Conservation (phyloP, 2,888 invertebrate genomes). For the Icerya purchasi region DNA sequence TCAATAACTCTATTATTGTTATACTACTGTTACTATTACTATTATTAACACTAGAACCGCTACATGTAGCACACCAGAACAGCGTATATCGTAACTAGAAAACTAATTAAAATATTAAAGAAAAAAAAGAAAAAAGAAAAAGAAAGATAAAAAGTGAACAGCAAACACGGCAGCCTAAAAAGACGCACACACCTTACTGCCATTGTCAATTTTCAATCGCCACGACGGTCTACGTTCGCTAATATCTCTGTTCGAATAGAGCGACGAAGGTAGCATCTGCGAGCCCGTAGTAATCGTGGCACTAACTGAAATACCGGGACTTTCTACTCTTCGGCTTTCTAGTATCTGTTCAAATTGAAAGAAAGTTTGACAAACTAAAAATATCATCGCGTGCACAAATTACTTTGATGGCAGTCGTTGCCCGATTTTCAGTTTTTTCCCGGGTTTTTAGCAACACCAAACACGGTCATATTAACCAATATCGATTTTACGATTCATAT, state of each 20-base stretch:
- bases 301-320: constrained; percentile 16
- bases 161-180: constrained; percentile 16
- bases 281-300: constrained; percentile 26
- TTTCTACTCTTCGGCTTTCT: background rate
- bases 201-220: constrained; percentile 73
- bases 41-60: too few relatives aligned
- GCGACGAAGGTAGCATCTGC: constrained; percentile 11
- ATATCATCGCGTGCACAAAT: too few relatives aligned
- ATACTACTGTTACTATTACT: too few relatives aligned
- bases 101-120: constrained; percentile 19
- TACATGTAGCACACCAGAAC: too few relatives aligned
- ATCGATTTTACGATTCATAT: too few relatives aligned
- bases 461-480: too few relatives aligned
- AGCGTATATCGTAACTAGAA: too few relatives aligned
- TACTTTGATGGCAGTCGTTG: too few relatives aligned
- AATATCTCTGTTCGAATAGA: constrained; percentile 15
- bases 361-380: too few relatives aligned
- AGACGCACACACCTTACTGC: constrained; percentile 50
- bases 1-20: too few relatives aligned
- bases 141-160: constrained; percentile 17
- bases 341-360: background rate
- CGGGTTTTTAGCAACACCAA: too few relatives aligned
- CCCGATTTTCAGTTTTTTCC: too few relatives aligned
- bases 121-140: constrained; percentile 4
- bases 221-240: constrained; percentile 73